Base-by-base conservation (phyloP, 2,113 vertebrate genomes). In the Hippocampus mohnikei region DNA sequence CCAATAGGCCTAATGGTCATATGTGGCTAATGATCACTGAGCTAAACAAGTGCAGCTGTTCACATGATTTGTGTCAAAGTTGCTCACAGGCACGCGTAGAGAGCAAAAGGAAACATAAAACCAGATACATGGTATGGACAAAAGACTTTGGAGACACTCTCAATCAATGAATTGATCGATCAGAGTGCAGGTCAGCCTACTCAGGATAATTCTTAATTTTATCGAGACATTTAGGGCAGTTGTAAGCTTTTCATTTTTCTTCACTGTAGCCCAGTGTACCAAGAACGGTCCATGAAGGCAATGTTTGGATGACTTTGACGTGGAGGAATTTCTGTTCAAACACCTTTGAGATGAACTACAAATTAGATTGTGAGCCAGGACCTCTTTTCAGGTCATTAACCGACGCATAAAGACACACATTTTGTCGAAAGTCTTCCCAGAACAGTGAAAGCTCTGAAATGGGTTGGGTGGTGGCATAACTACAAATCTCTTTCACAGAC, bases 1-100 rank as follows among this genome's bases (percentile, higher is more conserved):
- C 83, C 84, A 87, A 86, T 71, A 71, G 86, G 77, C 81, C 86
- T 90, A 89, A 90, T 89, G 89, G 88, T 87, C 87, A 86, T 82
- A 69, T 84, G 81, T 79, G 75, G 81, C 85, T 88, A 89, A 89
- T 88, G 87, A 90, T 89, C 88, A 86, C 85, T 87, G 83, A 82
- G 82, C 85, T 85, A 84, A 80, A 87, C 75, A 80, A 89, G 83
- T 88, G 85, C 82, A 85, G 83, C 81, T 75, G 66, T 84, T 88
- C 80, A 73, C 85, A 84, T 83, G 81, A 81, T 81, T 74, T 76
- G 85, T 85, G 86, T 84, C 81, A 80, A 75, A 83, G 83, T 74
- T 66, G 66, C 76, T 61, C 72, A 37, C 62, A 74, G 72, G 27
- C 69, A 41, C 74, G 41, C 23, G 40, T 74, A 41, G 40, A 44